These are phyloP conservation scores for Rhabdomys dilectus DNA, from an alignment of 2,113 vertebrate species.

Conservation along the genomic window DNA sequence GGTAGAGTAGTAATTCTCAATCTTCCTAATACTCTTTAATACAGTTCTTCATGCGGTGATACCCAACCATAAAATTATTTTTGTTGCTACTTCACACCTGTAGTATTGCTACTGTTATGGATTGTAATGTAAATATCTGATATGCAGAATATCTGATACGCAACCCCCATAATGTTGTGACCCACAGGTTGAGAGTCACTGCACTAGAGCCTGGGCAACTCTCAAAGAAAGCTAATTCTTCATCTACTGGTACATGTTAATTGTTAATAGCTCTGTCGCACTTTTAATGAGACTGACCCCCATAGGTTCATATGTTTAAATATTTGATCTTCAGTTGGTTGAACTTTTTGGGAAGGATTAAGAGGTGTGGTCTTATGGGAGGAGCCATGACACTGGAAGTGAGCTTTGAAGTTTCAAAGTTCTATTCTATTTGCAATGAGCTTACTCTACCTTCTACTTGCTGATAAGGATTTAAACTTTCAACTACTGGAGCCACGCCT, in stretches of 20 bases:
- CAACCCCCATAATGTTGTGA: not conserved
- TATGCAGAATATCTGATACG: not conserved
- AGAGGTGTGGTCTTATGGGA: too few species aligned
- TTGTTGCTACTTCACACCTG: not conserved
- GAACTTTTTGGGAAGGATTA: too few species aligned
- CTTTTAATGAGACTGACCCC: not conserved
- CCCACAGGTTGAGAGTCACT: not conserved
- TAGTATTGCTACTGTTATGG: not conserved
- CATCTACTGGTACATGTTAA: not conserved
- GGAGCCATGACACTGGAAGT: too few species aligned
- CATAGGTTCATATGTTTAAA: too few species aligned
- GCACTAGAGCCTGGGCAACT: not conserved
- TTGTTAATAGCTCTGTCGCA: not conserved
- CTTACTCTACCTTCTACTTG: not conserved
- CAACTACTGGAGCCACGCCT: not conserved
- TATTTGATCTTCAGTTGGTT: too few species aligned
- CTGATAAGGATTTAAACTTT: not conserved
- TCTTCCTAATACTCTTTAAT: not conserved
- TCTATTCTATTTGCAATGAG: too few species aligned
- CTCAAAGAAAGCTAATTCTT: too few species aligned
- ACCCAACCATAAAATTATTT: not conserved
- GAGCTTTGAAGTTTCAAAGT: too few species aligned
- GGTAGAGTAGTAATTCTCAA: not conserved
- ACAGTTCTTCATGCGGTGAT: not conserved
- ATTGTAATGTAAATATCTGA: not conserved